These are phyloP conservation scores for Crotalus horridus DNA, from an alignment of 2,113 vertebrate genomes.

Conservation along the genomic window DNA sequence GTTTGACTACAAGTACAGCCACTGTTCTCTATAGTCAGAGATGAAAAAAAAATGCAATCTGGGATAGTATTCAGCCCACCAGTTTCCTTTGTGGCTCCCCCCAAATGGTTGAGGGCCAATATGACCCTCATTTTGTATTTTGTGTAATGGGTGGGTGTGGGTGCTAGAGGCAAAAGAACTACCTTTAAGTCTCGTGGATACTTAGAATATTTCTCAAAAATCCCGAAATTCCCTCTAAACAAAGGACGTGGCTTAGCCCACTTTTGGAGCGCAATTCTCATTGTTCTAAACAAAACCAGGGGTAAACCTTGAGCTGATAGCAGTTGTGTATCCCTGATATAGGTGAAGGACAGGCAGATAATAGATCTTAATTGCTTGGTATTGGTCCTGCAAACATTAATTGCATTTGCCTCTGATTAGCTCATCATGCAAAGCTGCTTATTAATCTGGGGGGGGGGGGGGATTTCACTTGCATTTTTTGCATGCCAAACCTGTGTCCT, in stretches of 20 bases:
- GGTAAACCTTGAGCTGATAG: background rate
- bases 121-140: background rate
- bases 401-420: background rate
- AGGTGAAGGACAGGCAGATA: background rate
- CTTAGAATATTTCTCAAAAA: background rate
- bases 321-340: background rate
- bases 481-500: background rate
- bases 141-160: background rate
- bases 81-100: background rate
- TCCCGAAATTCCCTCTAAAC: background rate
- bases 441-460: background rate
- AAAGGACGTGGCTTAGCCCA: background rate
- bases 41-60: background rate
- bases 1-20: background rate
- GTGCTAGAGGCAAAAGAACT: background rate
- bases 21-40: background rate
- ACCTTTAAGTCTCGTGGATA: background rate
- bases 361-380: background rate
- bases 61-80: background rate
- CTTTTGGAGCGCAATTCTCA: background rate
- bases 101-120: background rate
- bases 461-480: background rate
- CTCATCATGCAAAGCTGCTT: background rate
- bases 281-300: background rate
- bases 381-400: background rate